Evolutionary conservation across 2,888 invertebrate genomes (phyloP).

Genomic region (Nephrotoma guestfalica): DNA sequence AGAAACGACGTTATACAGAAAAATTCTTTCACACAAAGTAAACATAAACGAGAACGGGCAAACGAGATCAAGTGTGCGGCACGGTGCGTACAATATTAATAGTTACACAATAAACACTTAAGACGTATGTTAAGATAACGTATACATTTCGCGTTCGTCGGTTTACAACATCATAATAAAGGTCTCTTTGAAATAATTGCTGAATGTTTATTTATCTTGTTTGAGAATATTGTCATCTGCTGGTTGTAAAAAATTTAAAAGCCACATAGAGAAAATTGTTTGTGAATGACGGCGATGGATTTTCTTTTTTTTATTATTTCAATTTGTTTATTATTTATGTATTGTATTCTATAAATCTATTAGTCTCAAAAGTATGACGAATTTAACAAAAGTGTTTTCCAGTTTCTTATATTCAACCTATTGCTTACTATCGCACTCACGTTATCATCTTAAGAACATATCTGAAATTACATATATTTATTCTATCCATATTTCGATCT

Average conservation of each 20-base stretch:
- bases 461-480: not conserved
- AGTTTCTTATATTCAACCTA: too few relatives aligned
- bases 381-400: not conserved
- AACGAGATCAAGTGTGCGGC: not conserved
- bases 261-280: not conserved
- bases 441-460: not conserved
- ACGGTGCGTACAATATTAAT: not conserved
- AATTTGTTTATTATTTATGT: not conserved
- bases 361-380: not conserved
- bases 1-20: not conserved
- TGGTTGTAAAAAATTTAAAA: not conserved
- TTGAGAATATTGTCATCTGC: not conserved
- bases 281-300: not conserved
- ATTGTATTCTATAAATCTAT: not conserved
- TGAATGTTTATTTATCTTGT: not conserved
- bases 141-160: not conserved
- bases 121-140: not conserved
- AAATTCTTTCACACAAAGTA: not conserved
- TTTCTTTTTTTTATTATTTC: not conserved
- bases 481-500: not conserved
- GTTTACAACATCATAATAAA: not conserved
- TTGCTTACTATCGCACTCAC: not conserved
- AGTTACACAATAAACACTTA: not conserved
- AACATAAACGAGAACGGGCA: not conserved
- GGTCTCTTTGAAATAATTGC: not conserved